phyloP scores from a whole-genome alignment of 2,113 vertebrate species.

The Cavia porcellus region DNA sequence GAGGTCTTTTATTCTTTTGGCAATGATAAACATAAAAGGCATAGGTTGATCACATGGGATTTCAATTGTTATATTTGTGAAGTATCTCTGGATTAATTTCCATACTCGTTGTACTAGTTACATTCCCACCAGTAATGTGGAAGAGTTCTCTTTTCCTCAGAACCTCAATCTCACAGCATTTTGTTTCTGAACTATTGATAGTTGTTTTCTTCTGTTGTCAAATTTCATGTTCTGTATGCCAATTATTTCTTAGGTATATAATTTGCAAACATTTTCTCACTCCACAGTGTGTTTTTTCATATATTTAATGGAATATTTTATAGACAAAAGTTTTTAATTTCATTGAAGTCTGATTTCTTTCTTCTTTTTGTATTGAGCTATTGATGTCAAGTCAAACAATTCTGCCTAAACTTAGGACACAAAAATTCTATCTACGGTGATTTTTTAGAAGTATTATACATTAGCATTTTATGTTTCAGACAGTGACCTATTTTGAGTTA shows the following conservation, averaged over 20 bases:
- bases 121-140: too few relatives aligned
- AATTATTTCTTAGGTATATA: background rate
- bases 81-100: too few relatives aligned
- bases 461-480: background rate
- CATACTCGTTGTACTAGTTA: too few relatives aligned
- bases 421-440: background rate
- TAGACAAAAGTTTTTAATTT: background rate
- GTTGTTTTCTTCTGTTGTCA: background rate
- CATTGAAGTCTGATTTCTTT: background rate
- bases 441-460: background rate
- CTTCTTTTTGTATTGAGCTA: background rate
- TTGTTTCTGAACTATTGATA: too few relatives aligned
- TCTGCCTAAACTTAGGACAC: background rate
- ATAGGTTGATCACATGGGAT: too few relatives aligned
- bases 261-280: background rate
- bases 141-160: too few relatives aligned
- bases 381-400: background rate
- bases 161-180: too few relatives aligned
- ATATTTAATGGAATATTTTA: background rate
- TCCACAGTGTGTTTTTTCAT: background rate
- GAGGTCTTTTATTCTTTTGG: too few relatives aligned
- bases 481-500: background rate
- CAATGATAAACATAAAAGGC: too few relatives aligned
- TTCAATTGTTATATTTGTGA: too few relatives aligned
- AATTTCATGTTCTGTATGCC: background rate